Base-by-base conservation (phyloP, 2,797 vertebrate genomes). In the Melopsittacus undulatus region DNA sequence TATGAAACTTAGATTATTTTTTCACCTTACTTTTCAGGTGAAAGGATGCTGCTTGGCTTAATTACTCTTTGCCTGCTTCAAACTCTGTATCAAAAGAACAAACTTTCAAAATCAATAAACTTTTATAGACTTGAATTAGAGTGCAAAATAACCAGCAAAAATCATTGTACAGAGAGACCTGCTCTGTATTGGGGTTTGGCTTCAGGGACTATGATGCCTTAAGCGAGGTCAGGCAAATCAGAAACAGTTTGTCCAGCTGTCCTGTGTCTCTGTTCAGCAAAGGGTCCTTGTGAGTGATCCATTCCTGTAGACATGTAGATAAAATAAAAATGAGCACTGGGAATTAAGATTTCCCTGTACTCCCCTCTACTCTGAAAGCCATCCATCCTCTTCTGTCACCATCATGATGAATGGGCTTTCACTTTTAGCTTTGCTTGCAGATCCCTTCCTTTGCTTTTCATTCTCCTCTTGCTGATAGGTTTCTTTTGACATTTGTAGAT, bases 141-240 rank as follows among this genome's bases (percentile, higher is more conserved):
- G 51, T 76, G 49, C 17, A 59, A 78, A 56, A n/a, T 77, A n/a
- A 45, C 13, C 30, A 46, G 49, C 14, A 22, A 52, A 59, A 69
- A 54, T 76, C 38, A 23, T 10, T 52, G 42, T 43, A 11, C 38
- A 59, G 46, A 73, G 36, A 36, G 36, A 36, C 29, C 19, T 62
- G 26, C 49, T 62, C 3, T 2, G 0, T 61, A 0, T 3, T 74
- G 52, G 29, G 19, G 5, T 76, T 81, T 86, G 85, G 36, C 32
- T 69, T 80, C 27, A 80, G 68, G 59, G 38, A 45, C 49, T 83
- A 32, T 36, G 43, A 27, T 70, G 38, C 67, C 63, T 38, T 82
- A 59, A 92, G 49, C 23, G 38, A 45, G 32, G 34, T 66, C 43
- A 89, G 46, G 46, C 89, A 73, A 89, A 69, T 5, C 54, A 66